Evolutionary conservation across 2,797 vertebrate genomes (phyloP).

Genomic region (Oreonectes daqikongensis): DNA sequence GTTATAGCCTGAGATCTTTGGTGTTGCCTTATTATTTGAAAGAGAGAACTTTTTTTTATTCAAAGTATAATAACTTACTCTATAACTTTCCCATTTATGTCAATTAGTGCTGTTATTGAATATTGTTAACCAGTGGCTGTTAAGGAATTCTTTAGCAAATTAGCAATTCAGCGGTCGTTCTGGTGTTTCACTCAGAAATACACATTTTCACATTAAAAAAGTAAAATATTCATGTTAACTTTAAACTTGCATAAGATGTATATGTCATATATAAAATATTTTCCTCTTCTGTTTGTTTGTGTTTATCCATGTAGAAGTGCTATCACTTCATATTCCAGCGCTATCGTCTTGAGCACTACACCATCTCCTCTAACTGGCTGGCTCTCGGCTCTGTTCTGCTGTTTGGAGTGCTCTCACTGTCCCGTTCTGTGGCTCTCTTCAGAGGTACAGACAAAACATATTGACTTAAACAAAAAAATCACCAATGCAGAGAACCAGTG

Average conservation of each 20-base stretch:
- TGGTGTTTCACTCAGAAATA: neutral
- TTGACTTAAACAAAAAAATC: neutral
- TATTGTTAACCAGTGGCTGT: too few relatives aligned
- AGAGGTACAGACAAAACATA: slow-evolving; percentile 78
- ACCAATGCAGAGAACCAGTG: neutral
- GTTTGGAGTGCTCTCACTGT: slow-evolving; percentile 88
- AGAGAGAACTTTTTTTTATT: neutral
- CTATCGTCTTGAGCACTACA: slow-evolving; percentile 95
- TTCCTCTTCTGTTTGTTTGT: slow-evolving; percentile 43
- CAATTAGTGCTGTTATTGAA: neutral
- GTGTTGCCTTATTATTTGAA: neutral
- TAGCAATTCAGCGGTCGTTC: too few relatives aligned
- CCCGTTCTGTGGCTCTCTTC: slow-evolving; percentile 94
- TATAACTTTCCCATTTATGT: neutral
- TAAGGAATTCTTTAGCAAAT: too few relatives aligned
- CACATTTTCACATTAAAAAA: neutral
- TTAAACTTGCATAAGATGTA: neutral
- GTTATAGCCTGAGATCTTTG: neutral
- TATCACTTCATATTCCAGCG: slow-evolving; percentile 98
- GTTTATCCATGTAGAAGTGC: slow-evolving; percentile 85
- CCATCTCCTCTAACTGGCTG: slow-evolving; percentile 94
- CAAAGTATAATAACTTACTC: too few relatives aligned
- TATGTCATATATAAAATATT: neutral
- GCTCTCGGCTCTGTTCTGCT: slow-evolving; percentile 84
- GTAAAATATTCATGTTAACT: neutral